Conservation (phyloP, 2,888 invertebrate species). For the Chouioia cunea region DNA sequence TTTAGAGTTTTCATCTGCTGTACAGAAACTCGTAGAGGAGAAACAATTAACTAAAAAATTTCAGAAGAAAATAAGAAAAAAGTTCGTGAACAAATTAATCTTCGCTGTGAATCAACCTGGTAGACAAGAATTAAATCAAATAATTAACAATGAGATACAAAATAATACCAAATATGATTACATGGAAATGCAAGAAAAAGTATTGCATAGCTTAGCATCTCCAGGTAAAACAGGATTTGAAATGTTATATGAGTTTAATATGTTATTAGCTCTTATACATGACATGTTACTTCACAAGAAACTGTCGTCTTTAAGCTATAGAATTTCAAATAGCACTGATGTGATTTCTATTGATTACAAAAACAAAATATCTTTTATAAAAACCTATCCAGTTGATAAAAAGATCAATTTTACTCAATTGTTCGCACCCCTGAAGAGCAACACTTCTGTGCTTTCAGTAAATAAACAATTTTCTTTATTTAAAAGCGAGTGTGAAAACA, state of each 20-base stretch:
- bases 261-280: slow-evolving; percentile 14
- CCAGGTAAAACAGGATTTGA: slow-evolving; percentile 21
- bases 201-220: slow-evolving; percentile 49
- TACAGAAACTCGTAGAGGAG: slow-evolving; percentile 51
- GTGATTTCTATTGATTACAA: slow-evolving; percentile 23
- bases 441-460: slow-evolving; percentile 1
- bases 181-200: slow-evolving; percentile 50
- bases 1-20: slow-evolving; percentile 52
- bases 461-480: slow-evolving; percentile 29
- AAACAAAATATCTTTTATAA: slow-evolving; percentile 29
- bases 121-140: slow-evolving; percentile 53
- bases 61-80: slow-evolving; percentile 51
- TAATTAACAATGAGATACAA: slow-evolving; percentile 54
- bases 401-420: slow-evolving; percentile 21
- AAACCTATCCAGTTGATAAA: neutral
- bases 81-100: slow-evolving; percentile 53
- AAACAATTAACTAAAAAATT: slow-evolving; percentile 47
- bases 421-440: slow-evolving; percentile 10
- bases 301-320: slow-evolving; percentile 7
- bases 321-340: neutral
- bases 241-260: slow-evolving; percentile 16
- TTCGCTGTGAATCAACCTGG: slow-evolving; percentile 46
- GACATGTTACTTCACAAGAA: slow-evolving; percentile 20
- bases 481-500: slow-evolving; percentile 1
- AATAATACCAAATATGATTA: slow-evolving; percentile 49